Evolutionary conservation across 2,888 invertebrate genomes (phyloP), one percentile per base, ranked within the genome.

Genomic region (Dicyrtoma fusca): DNA sequence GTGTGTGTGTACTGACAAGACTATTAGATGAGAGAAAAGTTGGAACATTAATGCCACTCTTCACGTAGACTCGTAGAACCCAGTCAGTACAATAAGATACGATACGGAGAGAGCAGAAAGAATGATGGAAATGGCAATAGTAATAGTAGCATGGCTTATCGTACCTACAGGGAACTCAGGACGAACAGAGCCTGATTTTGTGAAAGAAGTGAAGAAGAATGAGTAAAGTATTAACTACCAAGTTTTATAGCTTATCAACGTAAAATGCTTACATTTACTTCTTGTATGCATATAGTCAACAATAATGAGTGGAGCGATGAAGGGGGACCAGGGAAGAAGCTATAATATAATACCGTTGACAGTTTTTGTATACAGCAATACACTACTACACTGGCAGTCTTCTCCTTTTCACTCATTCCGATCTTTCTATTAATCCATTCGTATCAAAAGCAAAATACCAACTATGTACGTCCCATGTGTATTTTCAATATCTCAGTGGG

Each of bases 141-240:
- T 34, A 34, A n/a, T n/a, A n/a, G n/a, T n/a, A n/a, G 8, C 8
- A 34, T 34, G 34, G 34, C 34, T 34, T 34, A 34, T 34, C 34
- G 34, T 34, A 5, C 34, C 34, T 34, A 34, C 8, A 47, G 19
- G 47, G 51, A 51, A 65, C 23, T 26, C 49, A 65, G 51, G 45
- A 64, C 47, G 64, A 64, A 47, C 64, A 49, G 65, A 49, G 51
- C n/a, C n/a, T 65, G 65, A 65, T 65, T 65, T 51, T 65, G 51
- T 65, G 65, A 65, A 65, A 65, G 65, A 65, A 65, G 65, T 51
- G 51, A 65, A 65, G 65, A 65, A 65, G 65, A 65, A 65, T 65
- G 65, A 65, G 65, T 23, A 25, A 65, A 65, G 65, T 51, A 65
- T 65, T 65, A 65, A 65, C 65, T 65, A 65, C 65, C 47, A 53